Evolutionary conservation across 1,140 invertebrate genomes (phyloP).

Genomic region (Calliphora vicina): DNA sequence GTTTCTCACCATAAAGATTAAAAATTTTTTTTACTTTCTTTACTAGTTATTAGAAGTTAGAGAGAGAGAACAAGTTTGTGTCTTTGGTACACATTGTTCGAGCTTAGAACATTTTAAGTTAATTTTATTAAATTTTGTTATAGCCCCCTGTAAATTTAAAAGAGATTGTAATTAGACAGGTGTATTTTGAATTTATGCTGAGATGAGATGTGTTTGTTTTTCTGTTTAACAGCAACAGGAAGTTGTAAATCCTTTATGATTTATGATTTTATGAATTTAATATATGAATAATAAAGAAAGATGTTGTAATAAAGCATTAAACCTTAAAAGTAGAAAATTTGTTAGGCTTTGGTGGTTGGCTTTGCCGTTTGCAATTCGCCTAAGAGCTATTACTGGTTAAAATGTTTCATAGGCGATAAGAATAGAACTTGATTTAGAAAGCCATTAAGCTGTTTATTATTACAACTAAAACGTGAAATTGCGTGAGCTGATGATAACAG

Average conservation of each 20-base stretch:
- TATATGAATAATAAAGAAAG: too few species aligned
- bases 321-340: too few species aligned
- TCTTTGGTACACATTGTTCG: too few species aligned
- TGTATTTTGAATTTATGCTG: not conserved
- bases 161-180: not conserved
- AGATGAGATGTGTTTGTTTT: not conserved
- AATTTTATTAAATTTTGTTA: not conserved
- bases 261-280: not conserved
- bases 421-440: not conserved
- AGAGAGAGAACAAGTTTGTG: not conserved
- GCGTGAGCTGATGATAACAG: constrained; percentile 7
- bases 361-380: too few species aligned
- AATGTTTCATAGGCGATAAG: not conserved
- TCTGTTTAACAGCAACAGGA: not conserved
- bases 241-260: constrained; percentile 1
- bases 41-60: not conserved
- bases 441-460: not conserved
- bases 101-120: not conserved
- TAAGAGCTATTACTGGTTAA: too few species aligned
- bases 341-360: too few species aligned
- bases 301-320: too few species aligned
- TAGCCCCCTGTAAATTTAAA: not conserved
- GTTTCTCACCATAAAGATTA: not conserved
- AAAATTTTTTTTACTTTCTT: not conserved
- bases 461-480: constrained; percentile 6